Base-by-base conservation (phyloP, 2,888 invertebrate genomes). In the Eledona agricola region DNA sequence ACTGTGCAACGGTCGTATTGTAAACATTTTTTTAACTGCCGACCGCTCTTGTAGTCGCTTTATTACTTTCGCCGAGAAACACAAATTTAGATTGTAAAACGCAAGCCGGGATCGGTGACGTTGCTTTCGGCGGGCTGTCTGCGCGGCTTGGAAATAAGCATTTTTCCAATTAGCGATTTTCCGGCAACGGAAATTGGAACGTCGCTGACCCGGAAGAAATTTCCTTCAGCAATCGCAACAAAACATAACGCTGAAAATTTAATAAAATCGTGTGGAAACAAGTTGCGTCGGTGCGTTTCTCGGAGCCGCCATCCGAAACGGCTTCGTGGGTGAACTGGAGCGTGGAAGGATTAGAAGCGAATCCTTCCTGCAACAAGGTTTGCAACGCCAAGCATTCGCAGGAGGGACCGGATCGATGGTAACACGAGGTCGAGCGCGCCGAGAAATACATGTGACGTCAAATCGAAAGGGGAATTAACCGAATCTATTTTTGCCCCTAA, bases 291-390 rank as follows among this genome's bases (percentile, higher is more conserved):
- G 3, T 25, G 40, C 40, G 40, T 42, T n/a, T n/a, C n/a, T n/a
- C 23, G 12, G 16, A 19, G 1, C 11, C 4, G 19, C 19, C 34
- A 34, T 34, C 20, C 19, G 40, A 28, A 16, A 29, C 22, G 35
- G 26, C 22, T 37, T 10, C 37, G 35, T 45, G 45, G 31, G 51
- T 51, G 51, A 52, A 52, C 32, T 46, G 20, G 52, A 46, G 52
- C 52, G 34, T 52, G 10, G 46, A 25, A 32, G 52, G 40, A 52
- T 47, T 52, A 52, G 37, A 25, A 15, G 32, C 20, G 46, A 52
- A 52, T 47, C 46, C 40, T 46, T 46, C 40, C 45, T 52, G 46
- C 52, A 52, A 46, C 46, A 37, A 22, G 51, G 26, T 32, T 52
- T 40, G 46, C 46, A 51, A 31, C 32, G 29, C 22, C 38, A 28